Evolutionary conservation across 2,797 vertebrate genomes (phyloP).

Genomic region (Muraenolepis orangiensis): DNA sequence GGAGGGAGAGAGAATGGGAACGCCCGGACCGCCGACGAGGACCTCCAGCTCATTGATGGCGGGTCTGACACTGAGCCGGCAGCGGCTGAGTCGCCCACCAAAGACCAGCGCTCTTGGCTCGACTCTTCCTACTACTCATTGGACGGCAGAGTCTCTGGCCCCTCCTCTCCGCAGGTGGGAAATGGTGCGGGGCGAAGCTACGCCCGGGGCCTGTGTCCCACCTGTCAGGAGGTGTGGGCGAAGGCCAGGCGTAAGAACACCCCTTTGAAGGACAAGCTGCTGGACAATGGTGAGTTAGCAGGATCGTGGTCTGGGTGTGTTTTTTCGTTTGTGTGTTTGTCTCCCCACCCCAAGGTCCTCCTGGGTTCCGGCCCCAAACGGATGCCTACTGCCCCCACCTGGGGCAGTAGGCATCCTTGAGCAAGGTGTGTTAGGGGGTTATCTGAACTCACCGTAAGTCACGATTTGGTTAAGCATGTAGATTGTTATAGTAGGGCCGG

Average conservation of each 20-base stretch:
- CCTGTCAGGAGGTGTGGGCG: slow-evolving; percentile 44
- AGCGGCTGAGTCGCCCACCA: slow-evolving; percentile 8
- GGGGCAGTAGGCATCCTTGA: no score
- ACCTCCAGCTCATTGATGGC: slow-evolving; percentile 25
- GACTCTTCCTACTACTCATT: slow-evolving; percentile 7
- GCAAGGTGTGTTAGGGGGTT: background rate
- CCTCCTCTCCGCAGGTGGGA: background rate
- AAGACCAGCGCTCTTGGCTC: slow-evolving; percentile 24
- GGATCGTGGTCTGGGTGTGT: background rate
- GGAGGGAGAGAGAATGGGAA: slow-evolving; percentile 20
- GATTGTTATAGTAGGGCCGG: no score
- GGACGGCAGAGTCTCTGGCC: slow-evolving; percentile 55
- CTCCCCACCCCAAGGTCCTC: background rate
- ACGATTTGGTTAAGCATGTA: no score
- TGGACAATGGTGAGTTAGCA: slow-evolving; percentile 45
- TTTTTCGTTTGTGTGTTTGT: background rate
- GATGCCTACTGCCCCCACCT: no score
- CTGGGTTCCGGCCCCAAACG: background rate
- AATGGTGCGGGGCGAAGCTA: background rate
- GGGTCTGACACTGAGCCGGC: background rate
- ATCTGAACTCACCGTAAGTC: background rate
- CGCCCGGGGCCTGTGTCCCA: slow-evolving; percentile 31
- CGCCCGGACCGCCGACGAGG: fast-evolving
- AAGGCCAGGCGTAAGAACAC: slow-evolving; percentile 42
- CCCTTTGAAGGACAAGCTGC: slow-evolving; percentile 30